Base-by-base conservation (phyloP, 2,113 vertebrate species). In the Setophaga kirtlandii region DNA sequence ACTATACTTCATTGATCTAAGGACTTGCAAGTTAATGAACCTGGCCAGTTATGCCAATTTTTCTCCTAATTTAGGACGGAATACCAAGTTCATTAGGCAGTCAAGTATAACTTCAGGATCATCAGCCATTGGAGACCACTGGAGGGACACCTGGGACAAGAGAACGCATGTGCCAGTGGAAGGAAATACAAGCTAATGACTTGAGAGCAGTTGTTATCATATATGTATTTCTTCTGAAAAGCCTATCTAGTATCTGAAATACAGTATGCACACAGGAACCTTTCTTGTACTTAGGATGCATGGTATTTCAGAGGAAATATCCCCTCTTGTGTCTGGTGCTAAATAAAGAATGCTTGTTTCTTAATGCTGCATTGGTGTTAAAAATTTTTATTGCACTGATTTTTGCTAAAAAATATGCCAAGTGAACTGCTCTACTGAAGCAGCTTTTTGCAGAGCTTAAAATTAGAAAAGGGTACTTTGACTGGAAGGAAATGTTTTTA, bases 131-230 rank as follows among this genome's bases (percentile, higher is more conserved):
- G 1, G 41, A 76, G 53, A 89, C 33, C 77, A n/a, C 46, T 19
- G 70, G 46, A 41, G 10, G n/a, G 9, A 68, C 20, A 31, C 6
- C 9, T 17, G 24, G 24, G 20, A 55, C 24, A 53, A 53, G 27
- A 55, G 17, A 47, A 39, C 0, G 0, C 30, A 7, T 3, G 23
- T 4, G 4, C 33, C 24, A 44, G 1, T 44, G 30, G 46, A 28
- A 82, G 24, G 8, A 67, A 68, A 22, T 21, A 68, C 1, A 62
- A 62, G 41, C n/a, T 60, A 44, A 28, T 67, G 9, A 46, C 24
- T 44, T 15, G 1, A 0, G 46, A n/a, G 30, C 41, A 75, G 21
- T 53, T 5, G 4, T 42, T 65, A 58, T 23, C 35, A 35, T 31
- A 49, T n/a, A 22, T 24, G 7, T 47, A 39, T 35, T 47, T 60